Evolutionary conservation across 1,140 invertebrate genomes (phyloP).

Genomic region (Galendromus occidentalis): DNA sequence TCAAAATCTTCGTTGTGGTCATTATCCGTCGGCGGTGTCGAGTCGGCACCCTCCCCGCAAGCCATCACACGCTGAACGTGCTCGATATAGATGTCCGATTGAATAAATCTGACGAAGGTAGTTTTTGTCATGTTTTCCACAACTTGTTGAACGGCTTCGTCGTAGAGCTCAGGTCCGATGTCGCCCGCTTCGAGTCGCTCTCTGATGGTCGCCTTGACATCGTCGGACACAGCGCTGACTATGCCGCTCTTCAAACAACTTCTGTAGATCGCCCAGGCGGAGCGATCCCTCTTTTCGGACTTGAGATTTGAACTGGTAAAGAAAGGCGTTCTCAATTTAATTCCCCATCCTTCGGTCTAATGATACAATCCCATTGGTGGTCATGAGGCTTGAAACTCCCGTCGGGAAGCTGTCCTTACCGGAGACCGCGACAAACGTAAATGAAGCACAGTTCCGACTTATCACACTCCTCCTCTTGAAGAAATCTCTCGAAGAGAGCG

Average conservation of each 20-base stretch:
- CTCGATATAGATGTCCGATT: slow-evolving; percentile 69
- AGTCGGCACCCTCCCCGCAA: too few species aligned
- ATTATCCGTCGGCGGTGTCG: too few species aligned
- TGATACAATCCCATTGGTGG: too few species aligned
- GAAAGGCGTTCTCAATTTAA: too few species aligned
- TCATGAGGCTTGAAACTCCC: too few species aligned
- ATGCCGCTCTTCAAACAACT: slow-evolving; percentile 19
- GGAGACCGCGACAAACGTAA: slow-evolving; percentile 64
- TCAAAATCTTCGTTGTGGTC: too few species aligned
- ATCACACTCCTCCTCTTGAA: slow-evolving; percentile 49
- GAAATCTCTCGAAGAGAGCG: slow-evolving; percentile 56
- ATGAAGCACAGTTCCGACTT: slow-evolving; percentile 52
- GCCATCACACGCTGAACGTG: slow-evolving; percentile 42
- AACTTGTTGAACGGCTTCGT: slow-evolving; percentile 47
- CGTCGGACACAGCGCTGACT: slow-evolving; percentile 25
- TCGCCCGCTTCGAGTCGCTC: slow-evolving; percentile 33
- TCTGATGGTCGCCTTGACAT: slow-evolving; percentile 54
- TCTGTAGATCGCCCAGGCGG: neutral
- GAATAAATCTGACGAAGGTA: slow-evolving; percentile 71
- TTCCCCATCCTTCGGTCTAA: too few species aligned
- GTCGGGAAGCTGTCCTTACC: slow-evolving; percentile 36
- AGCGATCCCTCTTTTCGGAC: too few species aligned
- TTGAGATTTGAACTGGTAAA: too few species aligned
- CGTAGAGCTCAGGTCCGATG: slow-evolving; percentile 35
- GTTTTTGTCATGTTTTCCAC: slow-evolving; percentile 58